Base-by-base conservation (phyloP, 1,140 invertebrate genomes). In the Microplitis demolitor region DNA sequence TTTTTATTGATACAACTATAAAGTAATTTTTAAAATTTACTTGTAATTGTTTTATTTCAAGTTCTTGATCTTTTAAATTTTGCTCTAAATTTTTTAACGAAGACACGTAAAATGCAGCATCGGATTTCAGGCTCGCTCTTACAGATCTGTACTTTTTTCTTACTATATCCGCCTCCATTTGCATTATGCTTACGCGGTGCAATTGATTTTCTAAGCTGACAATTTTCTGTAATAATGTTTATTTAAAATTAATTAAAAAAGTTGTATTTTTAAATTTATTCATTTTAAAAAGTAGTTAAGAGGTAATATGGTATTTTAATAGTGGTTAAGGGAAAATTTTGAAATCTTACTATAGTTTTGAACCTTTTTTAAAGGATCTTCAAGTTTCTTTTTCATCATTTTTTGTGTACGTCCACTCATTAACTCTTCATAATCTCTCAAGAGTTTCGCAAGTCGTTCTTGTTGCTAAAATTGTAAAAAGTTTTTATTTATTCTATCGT, bases 141-240 rank as follows among this genome's bases (percentile, higher is more conserved):
- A 94, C 94, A 5, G 90, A 90, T 60, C 87, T 86, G 76, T 95
- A 95, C 79, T 94, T 94, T 82, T 93, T 93, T 71, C 91, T 90
- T 1, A 94, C 89, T 70, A 94, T 90, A 77, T 93, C 91, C 2
- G 93, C 93, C 84, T 95, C 93, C 83, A 93, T 92, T 87, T 92
- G 91, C 85, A 94, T 93, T 45, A 95, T 91, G 64, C 93, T 90
- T 3, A 93, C 90, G 73, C 91, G 90, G 79, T 95, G 93, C 76
- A 87, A 66, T 51, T 83, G 79, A 84, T 94, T 94, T 83, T 94
- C 93, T 71, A 95, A 83, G 72, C 90, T 90, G 3, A 91, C 90
- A 3, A 92, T 90, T 73, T 90, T 88, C 93, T 94, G 80, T 39
- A 81, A 78, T 78, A 78, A 77, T 35, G 53, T 72, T 51, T 61